Evolutionary conservation across 2,113 vertebrate genomes (phyloP), one percentile per base, ranked within the genome.

Genomic region (Calonectris borealis): DNA sequence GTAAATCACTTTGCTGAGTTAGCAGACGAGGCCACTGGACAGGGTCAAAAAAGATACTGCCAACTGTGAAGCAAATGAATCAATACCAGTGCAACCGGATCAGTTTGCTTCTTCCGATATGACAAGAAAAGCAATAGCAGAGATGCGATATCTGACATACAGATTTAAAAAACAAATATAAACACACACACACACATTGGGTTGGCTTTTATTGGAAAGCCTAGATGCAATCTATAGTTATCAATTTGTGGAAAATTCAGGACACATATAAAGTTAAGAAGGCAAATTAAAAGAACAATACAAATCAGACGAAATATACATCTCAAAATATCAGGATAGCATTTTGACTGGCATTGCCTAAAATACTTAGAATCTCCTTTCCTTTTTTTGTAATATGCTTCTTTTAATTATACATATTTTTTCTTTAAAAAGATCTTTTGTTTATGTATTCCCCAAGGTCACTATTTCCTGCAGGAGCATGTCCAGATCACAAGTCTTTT

Each of bases 151-250:
- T 52, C 86, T 95, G 80, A 96, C 86, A 94, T 72, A 94, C 68
- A 91, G 81, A 40, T 83, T 86, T n/a, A 61, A 94, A 97, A 97
- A 94, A 31, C 87, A 96, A 95, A 97, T 94, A 96, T 90, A 97
- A 97, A 97, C 96, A 77, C 96, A 70, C 73, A 71, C 83, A 44
- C 72, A 94, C 94, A 91, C 96, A 97, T 98, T 97, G 98, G 98
- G 97, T 98, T 98, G 98, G 98, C 98, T 98, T 98, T 98, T 98
- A 98, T 98, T 98, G 98, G 98, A 98, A 98, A 98, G 98, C 98
- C 98, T 96, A 97, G 97, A 98, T 98, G 98, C 98, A 98, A 97
- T 98, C 98, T 98, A 98, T 98, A 98, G 97, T 98, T 98, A 98
- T 96, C 98, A 98, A 98, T 97, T 98, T 97, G 98, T 98, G 98